Evolutionary conservation across 2,113 vertebrate genomes (phyloP).

Genomic region (Apistogramma diplotaenia): DNA sequence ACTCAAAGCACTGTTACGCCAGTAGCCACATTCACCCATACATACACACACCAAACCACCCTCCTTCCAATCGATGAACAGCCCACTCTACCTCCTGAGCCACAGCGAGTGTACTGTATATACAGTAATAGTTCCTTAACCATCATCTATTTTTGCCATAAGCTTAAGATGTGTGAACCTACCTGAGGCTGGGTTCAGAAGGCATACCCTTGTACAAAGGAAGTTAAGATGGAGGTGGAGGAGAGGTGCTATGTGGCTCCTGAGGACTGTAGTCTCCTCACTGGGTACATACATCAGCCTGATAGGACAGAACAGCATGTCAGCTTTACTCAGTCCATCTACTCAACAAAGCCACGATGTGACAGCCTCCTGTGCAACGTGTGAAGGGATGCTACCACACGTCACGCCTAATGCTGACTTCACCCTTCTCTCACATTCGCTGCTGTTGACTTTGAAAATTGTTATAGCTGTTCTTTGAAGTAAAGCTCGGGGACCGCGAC

Average conservation of each 20-base stretch:
- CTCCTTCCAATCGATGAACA: background rate
- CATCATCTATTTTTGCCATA: background rate
- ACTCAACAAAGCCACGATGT: constrained; percentile 19
- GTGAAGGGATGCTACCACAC: constrained; percentile 46
- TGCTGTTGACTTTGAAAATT: constrained; percentile 24
- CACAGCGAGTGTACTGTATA: background rate
- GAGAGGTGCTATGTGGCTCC: constrained; percentile 47
- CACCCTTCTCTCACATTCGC: background rate
- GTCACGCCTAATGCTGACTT: constrained; percentile 34
- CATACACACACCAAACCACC: background rate
- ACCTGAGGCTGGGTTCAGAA: constrained; percentile 90
- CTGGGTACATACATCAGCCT: constrained; percentile 68
- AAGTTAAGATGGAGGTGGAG: constrained; percentile 38
- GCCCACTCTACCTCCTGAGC: background rate
- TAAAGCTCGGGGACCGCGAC: background rate
- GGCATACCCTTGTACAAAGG: constrained; percentile 84
- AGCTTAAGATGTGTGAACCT: constrained; percentile 24
- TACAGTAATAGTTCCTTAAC: background rate
- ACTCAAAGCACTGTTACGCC: background rate
- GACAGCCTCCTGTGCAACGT: constrained; percentile 38
- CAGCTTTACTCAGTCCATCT: constrained; percentile 55
- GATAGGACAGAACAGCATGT: constrained; percentile 60
- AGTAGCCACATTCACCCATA: background rate
- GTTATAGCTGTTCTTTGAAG: background rate
- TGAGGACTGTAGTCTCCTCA: constrained; percentile 58